Base-by-base conservation (phyloP, 2,888 invertebrate genomes). In the Noctua janthina region DNA sequence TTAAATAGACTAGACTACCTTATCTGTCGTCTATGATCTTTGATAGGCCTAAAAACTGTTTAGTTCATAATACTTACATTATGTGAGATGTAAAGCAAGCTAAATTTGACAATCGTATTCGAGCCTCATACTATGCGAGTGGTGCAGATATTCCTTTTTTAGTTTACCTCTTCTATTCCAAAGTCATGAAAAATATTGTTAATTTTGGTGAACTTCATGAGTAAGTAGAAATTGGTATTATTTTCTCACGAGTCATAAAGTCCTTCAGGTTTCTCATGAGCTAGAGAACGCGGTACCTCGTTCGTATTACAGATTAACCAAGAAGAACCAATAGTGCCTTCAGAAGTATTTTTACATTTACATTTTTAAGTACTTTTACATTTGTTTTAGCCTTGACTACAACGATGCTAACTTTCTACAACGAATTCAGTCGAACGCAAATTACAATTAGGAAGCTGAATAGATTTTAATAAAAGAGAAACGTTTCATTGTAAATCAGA, bases 321-420 rank as follows among this genome's bases (percentile, higher is more conserved):
- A 17, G 7, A 62, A 17, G 0, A 68, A n/a, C n/a, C 15, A 68
- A 68, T n/a, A n/a, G n/a, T n/a, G 6, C 6, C 29, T 46, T 11
- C 11, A 43, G 43, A 43, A 54, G n/a, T 11, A 46, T 83, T 59
- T 29, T 29, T 29, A 29, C 29, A 29, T 29, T 29, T 29, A 29
- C 29, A 29, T 29, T 29, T 29, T 29, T 29, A 29, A 29, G 29
- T 20, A 69, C 23, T 69, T 66, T 54, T 35, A 62, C 23, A 54
- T 23, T 54, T 23, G 29, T 59, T 83, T n/a, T 39, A 71, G 66
- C 67, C 84, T 79, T 84, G 20, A 68, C 43, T 8, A 70, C 35
- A 20, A 68, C 29, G 64, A 68, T 54, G 20, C 35, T 5, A 49
- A 83, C 78, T 83, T 83, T 81, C 81, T 64, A 78, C 78, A 29